A percentile compares a stretch with the other conserved stretches of the same genome.
These are phyloP conservation scores for Hippocampus barbouri DNA, from an alignment of 2,113 vertebrate genomes.

Conservation along the genomic window DNA sequence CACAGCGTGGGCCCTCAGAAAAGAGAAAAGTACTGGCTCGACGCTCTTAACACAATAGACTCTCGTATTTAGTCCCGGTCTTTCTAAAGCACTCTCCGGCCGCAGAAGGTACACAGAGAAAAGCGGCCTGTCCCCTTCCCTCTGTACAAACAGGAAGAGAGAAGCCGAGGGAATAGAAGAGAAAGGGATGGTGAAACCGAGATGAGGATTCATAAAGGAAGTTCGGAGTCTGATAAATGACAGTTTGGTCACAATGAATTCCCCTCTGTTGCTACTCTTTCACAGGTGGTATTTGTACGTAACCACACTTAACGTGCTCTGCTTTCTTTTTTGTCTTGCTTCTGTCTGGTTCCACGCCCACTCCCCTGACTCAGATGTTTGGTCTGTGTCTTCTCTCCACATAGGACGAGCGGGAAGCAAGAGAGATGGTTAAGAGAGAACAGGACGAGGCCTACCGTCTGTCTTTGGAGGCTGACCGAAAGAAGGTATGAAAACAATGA, in stretches of 20 bases:
- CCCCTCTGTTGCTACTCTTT: constrained; percentile 68
- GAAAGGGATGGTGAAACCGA: constrained; percentile 61
- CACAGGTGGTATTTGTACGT: constrained; percentile 66
- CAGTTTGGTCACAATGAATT: constrained; percentile 53
- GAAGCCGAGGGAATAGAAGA: constrained; percentile 56
- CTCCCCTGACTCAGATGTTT: constrained; percentile 47
- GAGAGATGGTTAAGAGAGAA: constrained; percentile 96
- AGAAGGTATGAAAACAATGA: constrained; percentile 78
- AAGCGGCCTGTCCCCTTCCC: constrained; percentile 62
- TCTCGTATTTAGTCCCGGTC: constrained; percentile 64
- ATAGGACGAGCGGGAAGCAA: constrained; percentile 95
- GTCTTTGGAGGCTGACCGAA: constrained; percentile 95
- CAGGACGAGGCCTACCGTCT: constrained; percentile 96
- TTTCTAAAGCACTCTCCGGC: constrained; percentile 66
- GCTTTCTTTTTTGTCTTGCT: constrained; percentile 42
- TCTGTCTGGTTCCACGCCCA: constrained; percentile 43
- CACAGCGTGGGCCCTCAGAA: constrained; percentile 64
- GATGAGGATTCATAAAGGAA: constrained; percentile 68
- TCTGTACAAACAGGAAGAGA: constrained; percentile 73
- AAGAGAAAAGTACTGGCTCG: constrained; percentile 64
- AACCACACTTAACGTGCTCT: constrained; percentile 58
- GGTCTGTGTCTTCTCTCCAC: constrained; percentile 32
- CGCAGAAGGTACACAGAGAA: constrained; percentile 72
- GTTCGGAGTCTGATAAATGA: constrained; percentile 61
- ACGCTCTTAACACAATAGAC: constrained; percentile 67